phyloP scores from a whole-genome alignment of 2,797 vertebrate species.

The Rhinella marina region DNA sequence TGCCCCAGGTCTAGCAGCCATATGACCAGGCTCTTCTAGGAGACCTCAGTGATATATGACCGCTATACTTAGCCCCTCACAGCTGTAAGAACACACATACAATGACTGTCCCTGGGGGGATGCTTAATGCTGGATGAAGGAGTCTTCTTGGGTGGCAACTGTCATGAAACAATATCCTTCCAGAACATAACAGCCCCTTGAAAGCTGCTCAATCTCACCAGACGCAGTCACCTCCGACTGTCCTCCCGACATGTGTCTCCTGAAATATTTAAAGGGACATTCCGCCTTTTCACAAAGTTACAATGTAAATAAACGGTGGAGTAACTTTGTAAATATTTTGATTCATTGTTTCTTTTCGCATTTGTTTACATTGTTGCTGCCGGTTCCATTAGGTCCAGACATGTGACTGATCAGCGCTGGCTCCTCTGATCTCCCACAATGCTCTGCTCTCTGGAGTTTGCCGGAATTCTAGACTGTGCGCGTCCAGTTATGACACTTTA shows the following conservation, averaged over 20 bases:
- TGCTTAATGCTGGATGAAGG: conserved; percentile 66
- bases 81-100: conserved; percentile 73
- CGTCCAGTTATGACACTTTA: no score
- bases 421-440: no score
- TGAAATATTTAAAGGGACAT: no score
- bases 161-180: conserved; percentile 69
- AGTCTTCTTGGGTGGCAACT: conserved; percentile 70
- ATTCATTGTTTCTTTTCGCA: no score
- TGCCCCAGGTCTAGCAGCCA: conserved; percentile 39
- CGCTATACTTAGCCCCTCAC: conserved; percentile 74
- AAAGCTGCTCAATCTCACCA: conserved; percentile 21
- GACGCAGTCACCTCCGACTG: neutral
- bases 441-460: no score
- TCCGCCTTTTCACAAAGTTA: no score
- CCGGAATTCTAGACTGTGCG: no score
- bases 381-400: no score
- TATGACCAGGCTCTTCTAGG: neutral
- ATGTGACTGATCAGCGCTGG: no score
- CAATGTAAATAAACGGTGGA: no score
- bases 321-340: no score
- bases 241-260: neutral
- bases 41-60: conserved; percentile 68
- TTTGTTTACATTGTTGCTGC: no score
- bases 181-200: conserved; percentile 35
- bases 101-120: conserved; percentile 67